phyloP scores from a whole-genome alignment of 2,888 invertebrate species.

The Nebria salina region DNA sequence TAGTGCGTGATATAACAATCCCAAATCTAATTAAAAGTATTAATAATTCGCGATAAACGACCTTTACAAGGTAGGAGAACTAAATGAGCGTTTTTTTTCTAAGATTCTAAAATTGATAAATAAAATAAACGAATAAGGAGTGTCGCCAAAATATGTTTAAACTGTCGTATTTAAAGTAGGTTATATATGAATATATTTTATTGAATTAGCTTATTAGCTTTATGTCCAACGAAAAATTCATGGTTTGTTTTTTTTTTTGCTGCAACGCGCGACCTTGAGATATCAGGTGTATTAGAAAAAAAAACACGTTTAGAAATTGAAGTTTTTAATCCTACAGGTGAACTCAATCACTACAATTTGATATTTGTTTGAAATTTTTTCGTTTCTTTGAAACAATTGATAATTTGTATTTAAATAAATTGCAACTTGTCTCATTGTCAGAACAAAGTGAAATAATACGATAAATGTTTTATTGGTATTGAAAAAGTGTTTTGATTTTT shows the following conservation, averaged over 20 bases:
- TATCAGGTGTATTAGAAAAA: conserved; percentile 30
- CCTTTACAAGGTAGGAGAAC: not conserved
- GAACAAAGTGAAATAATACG: not conserved
- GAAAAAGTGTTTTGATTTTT: not conserved
- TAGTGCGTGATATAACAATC: not conserved
- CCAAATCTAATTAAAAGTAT: not conserved
- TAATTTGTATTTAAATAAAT: not conserved
- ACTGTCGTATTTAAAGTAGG: not conserved
- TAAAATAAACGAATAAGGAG: not conserved
- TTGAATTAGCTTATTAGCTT: not conserved
- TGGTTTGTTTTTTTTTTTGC: not conserved
- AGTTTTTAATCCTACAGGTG: conserved; percentile 21
- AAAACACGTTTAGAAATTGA: conserved; percentile 40
- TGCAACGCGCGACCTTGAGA: conserved; percentile 21
- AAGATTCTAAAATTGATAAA: not conserved
- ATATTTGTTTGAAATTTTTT: not conserved
- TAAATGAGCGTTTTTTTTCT: not conserved
- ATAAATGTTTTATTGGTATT: not conserved
- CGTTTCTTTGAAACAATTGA: not conserved
- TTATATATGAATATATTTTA: not conserved
- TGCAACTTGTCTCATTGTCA: too few relatives aligned
- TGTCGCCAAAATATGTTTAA: not conserved
- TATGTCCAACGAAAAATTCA: not conserved
- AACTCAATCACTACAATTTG: conserved; percentile 20
- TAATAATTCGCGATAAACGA: not conserved